Evolutionary conservation across 2,113 vertebrate species (phyloP), one percentile per base, ranked within the genome.

Genomic region (Oreamnos americanus): DNA sequence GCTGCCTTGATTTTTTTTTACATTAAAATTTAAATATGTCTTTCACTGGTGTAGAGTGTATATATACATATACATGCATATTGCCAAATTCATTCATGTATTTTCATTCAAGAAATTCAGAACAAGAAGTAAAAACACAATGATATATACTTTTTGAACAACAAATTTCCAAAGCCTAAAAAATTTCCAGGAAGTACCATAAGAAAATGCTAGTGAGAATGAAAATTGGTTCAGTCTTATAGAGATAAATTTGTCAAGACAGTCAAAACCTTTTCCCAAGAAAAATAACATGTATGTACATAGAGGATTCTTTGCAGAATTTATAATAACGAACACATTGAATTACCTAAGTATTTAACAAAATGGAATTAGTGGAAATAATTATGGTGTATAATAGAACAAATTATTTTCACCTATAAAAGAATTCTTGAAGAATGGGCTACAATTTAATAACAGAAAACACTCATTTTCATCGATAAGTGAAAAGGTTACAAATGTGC

Each of bases 371-470:
- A 85, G 87, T 90, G 33, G 23, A 79, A 92, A 96, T 84, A 88
- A 96, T 64, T 83, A 91, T 30, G 43, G 9, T 58, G 2, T 47
- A 90, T 43, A 90, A 67, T 64, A 57, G n/a, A 96, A 93, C 33
- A 74, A 11, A 97, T 91, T 96, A 26, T 97, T 92, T 96, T 95
- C 33, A 92, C 23, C 36, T 51, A 43, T 76, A 51, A 95, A 95
- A 87, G 0, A 89, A 55, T 58, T 93, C 94, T 93, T 94, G 25
- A 93, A 76, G 51, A 92, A 86, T 81, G 43, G 67, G 45, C 39
- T 78, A 36, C 15, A 88, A 43, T 79, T 90, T 76, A 91, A 76
- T 76, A 67, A 6, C 43, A 91, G 13, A 15, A 91, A 93, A 67
- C 4, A 90, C 36, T 96, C 16, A 82, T 90, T 94, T 81, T 74